phyloP scores from a whole-genome alignment of 2,797 vertebrate genomes.

The Mus caroli region DNA sequence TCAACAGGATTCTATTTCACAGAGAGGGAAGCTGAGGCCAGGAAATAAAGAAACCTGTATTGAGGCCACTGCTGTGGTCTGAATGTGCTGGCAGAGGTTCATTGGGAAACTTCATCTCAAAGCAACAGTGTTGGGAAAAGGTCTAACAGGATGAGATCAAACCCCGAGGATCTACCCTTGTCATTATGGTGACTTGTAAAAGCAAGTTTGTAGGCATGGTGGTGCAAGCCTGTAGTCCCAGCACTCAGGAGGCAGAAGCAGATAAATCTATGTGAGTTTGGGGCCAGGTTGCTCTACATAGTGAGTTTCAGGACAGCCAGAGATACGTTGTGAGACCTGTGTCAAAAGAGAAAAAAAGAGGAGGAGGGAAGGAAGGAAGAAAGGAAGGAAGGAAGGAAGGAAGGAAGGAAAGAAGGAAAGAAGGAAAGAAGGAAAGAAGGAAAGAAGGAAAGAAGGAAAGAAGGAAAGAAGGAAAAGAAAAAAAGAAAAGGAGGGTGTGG shows the following conservation, averaged over 20 bases:
- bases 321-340: background rate
- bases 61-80: background rate
- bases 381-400: no score
- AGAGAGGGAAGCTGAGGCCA: background rate
- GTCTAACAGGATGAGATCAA: background rate
- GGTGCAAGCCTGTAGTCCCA: background rate
- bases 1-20: background rate
- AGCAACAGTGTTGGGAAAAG: background rate
- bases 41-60: background rate
- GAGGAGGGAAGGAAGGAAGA: fast-evolving
- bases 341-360: background rate
- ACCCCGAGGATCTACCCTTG: background rate
- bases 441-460: no score
- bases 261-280: background rate
- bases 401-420: fast-evolving
- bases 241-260: background rate
- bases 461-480: background rate
- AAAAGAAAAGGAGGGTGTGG: background rate
- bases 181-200: background rate
- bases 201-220: background rate
- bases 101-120: background rate
- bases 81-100: background rate
- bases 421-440: no score
- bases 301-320: background rate
- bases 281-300: background rate